Evolutionary conservation across 2,888 invertebrate genomes (phyloP), one percentile per base, ranked within the genome.

Genomic region (Lochmaea crataegi): DNA sequence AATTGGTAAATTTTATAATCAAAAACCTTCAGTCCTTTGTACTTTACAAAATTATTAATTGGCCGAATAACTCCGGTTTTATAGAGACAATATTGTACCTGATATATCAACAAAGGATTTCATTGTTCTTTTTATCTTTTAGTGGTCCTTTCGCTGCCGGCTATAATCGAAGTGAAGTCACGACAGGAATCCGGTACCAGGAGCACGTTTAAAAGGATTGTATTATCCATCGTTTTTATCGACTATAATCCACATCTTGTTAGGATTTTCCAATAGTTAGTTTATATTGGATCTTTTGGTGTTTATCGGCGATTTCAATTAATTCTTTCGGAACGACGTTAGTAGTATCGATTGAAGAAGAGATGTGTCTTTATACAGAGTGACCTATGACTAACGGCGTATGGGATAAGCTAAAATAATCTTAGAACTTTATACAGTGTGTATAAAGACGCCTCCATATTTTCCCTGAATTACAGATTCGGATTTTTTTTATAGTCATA

Each of bases 101-200:
- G 48, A n/a, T n/a, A 48, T 48, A 48, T 48, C 4, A 48, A 48
- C 48, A 48, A 48, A 48, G 48, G n/a, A 48, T 48, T 48, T 7
- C 48, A n/a, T 48, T 48, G 48, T 48, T 48, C 48, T 32, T 48
- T 48, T 48, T n/a, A 48, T 48, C 48, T n/a, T 48, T 48, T 48
- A 48, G 48, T 14, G 48, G 48, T 48, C 48, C 48, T 48, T 48
- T 48, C 48, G n/a, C 48, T 48, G 14, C 48, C 2, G 48, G 48
- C n/a, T n/a, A n/a, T 14, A n/a, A 48, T 48, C n/a, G 48, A 48
- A 48, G 4, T 48, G 48, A 5, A 48, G 14, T 14, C 45, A 45
- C 5, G 45, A 45, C 14, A 45, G 45, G 45, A 45, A 14, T 48
- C 48, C 48, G 14, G 48, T 48, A 48, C 48, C n/a, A 48, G 48